A percentile compares a stretch with the other conserved stretches of the same genome.
Evolutionary conservation across 2,888 invertebrate genomes (phyloP).

Genomic region (Camponotus fellah): DNA sequence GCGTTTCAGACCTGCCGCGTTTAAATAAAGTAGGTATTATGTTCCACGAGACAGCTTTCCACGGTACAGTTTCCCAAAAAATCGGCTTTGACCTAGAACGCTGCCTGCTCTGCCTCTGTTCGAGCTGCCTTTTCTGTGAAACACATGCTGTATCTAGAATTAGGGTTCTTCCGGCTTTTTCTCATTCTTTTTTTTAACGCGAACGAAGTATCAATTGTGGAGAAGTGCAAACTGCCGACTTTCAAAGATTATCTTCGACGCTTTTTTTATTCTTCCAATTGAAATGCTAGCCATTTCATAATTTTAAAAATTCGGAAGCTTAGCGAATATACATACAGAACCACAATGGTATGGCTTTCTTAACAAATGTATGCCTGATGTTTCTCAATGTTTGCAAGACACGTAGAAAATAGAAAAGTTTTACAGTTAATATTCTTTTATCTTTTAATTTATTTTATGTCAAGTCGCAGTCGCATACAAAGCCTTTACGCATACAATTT

Average conservation of each 20-base stretch:
- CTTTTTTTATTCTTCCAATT: constrained; percentile 62
- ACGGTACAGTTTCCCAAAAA: constrained; percentile 25
- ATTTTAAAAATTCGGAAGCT: constrained; percentile 58
- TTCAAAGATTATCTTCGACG: constrained; percentile 56
- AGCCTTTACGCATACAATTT: neutral
- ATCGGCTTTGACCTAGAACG: constrained; percentile 61
- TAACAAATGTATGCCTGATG: constrained; percentile 61
- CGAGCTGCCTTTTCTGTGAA: constrained; percentile 47
- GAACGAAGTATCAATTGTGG: constrained; percentile 48
- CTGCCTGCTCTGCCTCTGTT: neutral
- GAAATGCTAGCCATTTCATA: constrained; percentile 42
- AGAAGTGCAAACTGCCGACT: constrained; percentile 42
- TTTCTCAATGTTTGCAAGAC: neutral
- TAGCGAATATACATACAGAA: constrained; percentile 55
- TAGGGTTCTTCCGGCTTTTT: constrained; percentile 72
- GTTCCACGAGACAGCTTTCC: neutral
- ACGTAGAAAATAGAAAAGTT: neutral
- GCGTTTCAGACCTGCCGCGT: constrained; percentile 1
- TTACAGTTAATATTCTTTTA: too few relatives aligned
- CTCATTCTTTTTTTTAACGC: constrained; percentile 31
- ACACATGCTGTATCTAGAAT: constrained; percentile 74
- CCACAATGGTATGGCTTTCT: constrained; percentile 73
- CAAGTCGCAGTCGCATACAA: neutral
- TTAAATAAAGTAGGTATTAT: constrained; percentile 22
- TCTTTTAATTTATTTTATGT: neutral